Evolutionary conservation across 2,113 vertebrate species (phyloP).

Genomic region (Corythoichthys haematopterus): DNA sequence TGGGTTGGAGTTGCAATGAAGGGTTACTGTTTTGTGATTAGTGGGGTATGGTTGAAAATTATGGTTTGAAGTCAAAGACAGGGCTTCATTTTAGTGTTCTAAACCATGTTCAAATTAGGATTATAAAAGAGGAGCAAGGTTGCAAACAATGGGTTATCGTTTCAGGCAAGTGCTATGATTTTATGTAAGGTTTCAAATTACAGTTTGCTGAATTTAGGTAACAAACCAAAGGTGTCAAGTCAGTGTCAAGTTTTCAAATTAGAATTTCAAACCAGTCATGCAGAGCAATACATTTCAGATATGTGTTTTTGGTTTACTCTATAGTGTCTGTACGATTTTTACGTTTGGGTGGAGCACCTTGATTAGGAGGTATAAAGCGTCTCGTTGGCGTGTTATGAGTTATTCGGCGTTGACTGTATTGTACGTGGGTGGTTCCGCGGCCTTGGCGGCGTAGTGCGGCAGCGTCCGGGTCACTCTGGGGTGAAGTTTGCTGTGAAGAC

Average conservation of each 20-base stretch:
- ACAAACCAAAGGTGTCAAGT: too few relatives aligned
- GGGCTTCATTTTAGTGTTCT: too few relatives aligned
- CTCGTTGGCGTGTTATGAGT: not conserved
- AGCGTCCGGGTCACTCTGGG: not conserved
- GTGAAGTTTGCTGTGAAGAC: constrained; percentile 34
- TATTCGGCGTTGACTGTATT: not conserved
- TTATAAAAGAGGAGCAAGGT: too few relatives aligned
- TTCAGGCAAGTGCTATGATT: too few relatives aligned
- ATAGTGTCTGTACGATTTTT: not conserved
- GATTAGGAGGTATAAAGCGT: not conserved
- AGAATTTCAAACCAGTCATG: not conserved
- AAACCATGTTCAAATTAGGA: too few relatives aligned
- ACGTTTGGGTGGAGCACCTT: not conserved
- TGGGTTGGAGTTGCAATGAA: too few relatives aligned
- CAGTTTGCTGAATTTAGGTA: too few relatives aligned
- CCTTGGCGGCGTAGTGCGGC: not conserved
- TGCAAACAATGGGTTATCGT: too few relatives aligned
- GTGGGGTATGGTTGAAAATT: too few relatives aligned
- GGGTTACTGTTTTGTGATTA: too few relatives aligned
- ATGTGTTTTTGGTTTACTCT: not conserved
- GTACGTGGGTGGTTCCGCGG: constrained; percentile 34
- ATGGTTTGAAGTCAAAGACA: too few relatives aligned
- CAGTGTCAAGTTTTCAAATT: not conserved
- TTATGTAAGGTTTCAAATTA: too few relatives aligned
- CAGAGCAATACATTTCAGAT: not conserved